These are phyloP conservation scores for Hypselothyrea guttata DNA, from an alignment of 2,888 invertebrate genomes.

Conservation along the genomic window DNA sequence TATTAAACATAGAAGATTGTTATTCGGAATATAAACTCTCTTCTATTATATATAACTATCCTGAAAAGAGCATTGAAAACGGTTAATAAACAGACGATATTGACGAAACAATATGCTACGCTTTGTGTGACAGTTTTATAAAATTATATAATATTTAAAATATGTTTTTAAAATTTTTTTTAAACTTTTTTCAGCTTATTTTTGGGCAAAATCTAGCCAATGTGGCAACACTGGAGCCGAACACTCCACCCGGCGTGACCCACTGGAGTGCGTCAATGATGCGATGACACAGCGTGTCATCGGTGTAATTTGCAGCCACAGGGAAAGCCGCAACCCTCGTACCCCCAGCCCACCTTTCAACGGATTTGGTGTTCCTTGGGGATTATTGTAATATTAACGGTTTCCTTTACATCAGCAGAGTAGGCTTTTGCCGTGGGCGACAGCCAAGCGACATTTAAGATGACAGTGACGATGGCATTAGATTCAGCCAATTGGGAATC, in stretches of 20 bases:
- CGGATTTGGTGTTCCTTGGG: slow-evolving; percentile 56
- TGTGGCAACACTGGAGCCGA: too few relatives aligned
- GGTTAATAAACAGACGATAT: too few relatives aligned
- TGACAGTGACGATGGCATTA: slow-evolving; percentile 32
- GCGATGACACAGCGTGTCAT: slow-evolving; percentile 76
- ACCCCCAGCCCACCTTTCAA: slow-evolving; percentile 33
- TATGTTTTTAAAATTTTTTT: too few relatives aligned
- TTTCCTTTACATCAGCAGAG: slow-evolving; percentile 49
- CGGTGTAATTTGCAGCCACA: slow-evolving; percentile 67
- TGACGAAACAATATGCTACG: too few relatives aligned
- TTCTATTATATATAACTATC: too few relatives aligned
- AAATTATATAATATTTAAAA: too few relatives aligned
- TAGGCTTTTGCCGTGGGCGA: slow-evolving; percentile 44
- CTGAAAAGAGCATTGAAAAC: too few relatives aligned
- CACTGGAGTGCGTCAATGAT: slow-evolving; percentile 58
- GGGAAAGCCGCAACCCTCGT: slow-evolving; percentile 24
- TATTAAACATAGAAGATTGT: too few relatives aligned
- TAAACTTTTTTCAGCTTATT: too few relatives aligned
- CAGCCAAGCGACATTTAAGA: slow-evolving; percentile 25
- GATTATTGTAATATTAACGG: slow-evolving; percentile 62
- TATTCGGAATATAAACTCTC: too few relatives aligned
- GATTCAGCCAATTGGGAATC: slow-evolving; percentile 58
- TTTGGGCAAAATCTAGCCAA: too few relatives aligned
- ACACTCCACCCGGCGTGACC: slow-evolving; percentile 7
- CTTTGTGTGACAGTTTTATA: too few relatives aligned